phyloP scores from a whole-genome alignment of 2,797 vertebrate genomes.

The Chiloscyllium punctatum region DNA sequence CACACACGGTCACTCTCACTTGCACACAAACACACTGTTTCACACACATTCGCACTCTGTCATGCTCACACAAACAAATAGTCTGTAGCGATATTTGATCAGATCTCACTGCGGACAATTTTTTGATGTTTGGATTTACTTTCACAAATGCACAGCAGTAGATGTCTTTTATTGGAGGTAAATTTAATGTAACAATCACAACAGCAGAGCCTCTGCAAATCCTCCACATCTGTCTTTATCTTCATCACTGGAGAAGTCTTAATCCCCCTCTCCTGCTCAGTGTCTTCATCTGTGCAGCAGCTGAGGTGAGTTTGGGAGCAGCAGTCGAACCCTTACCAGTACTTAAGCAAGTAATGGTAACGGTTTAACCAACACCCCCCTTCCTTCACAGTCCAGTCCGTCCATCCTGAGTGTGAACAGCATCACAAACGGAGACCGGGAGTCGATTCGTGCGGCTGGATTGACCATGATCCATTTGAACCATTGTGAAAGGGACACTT shows the following conservation, averaged over 20 bases:
- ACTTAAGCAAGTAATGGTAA: constrained; percentile 99
- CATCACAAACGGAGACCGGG: neutral
- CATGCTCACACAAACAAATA: neutral
- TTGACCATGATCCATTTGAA: neutral
- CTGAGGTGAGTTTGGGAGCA: constrained; percentile 47
- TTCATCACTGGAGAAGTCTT: neutral
- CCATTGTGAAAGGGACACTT: no score
- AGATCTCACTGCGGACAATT: neutral
- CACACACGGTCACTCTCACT: no score
- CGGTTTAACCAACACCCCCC: constrained; percentile 79
- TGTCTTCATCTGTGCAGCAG: constrained; percentile 41
- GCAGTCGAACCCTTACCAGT: constrained; percentile 94
- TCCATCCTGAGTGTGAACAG: neutral
- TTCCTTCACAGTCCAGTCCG: neutral
- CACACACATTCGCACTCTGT: neutral
- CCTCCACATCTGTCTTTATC: no score
- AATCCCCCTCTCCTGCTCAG: constrained; percentile 39
- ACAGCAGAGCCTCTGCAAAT: neutral
- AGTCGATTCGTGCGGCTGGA: neutral
- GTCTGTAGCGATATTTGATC: neutral
- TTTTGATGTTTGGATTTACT: neutral
- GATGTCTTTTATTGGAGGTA: neutral
- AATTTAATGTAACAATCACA: neutral
- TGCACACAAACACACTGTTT: neutral
- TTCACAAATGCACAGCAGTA: neutral